Evolutionary conservation across 2,888 invertebrate genomes (phyloP), one percentile per base, ranked within the genome.

Genomic region (Gerris lacustris): DNA sequence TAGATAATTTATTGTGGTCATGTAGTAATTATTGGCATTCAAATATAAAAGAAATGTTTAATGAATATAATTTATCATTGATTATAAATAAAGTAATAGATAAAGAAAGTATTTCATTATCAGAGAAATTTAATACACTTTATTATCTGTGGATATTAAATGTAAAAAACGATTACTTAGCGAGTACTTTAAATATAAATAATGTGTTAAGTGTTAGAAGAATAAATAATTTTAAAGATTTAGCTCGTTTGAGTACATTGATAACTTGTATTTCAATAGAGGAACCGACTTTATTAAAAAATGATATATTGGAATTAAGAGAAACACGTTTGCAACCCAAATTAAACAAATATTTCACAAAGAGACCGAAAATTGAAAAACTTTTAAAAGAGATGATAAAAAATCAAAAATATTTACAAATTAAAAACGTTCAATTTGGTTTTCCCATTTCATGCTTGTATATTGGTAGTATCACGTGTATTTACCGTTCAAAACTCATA

Each of bases 401-500:
- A 55, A 15, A 55, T 55, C 9, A 55, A 55, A 15, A 55, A 15
- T 11, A 55, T 9, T 15, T 55, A 55, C 15, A 15, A 11, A 11
- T 55, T 9, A 15, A 55, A 11, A 11, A 9, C 15, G 55, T 55
- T 11, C 11, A 55, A 15, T 11, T 55, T 9, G 55, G 11, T 9
- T 55, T 55, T 55, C 55, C 55, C 11, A 5, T 55, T 11, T 11
- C 9, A 55, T 55, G 55, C 55, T 15, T 55, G 11, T 55, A 11
- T 15, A 55, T 55, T 11, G 55, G 11, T 11, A 55, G 55, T 15
- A 5, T 55, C 2, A 55, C 2, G 55, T 55, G 55, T 55, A 55
- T 71, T 83, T 82, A 15, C 79, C 92, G 92, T 43, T 88, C 87
- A 86, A 85, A 91, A 2, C 94, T 94, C 80, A 79, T 86, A 18